Percentiles rank a stretch among this genome's conserved stretches.
Conservation (phyloP, 1,140 invertebrate genomes). For the Tachypleus tridentatus region DNA sequence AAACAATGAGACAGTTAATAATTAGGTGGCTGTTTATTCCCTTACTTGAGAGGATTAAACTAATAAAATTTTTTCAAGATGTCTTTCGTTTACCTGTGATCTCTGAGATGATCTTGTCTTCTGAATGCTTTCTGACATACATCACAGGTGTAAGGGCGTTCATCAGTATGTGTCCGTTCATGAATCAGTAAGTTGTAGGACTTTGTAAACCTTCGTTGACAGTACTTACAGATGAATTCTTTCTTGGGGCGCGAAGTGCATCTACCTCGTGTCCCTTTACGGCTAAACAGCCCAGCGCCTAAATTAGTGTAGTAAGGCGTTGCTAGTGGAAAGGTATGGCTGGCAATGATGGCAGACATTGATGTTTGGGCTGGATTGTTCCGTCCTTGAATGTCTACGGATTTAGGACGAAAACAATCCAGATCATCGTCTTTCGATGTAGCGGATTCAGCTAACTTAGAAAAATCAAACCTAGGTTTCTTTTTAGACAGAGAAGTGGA, state of each 20-base stretch:
- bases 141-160: conserved; percentile 94
- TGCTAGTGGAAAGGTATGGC: conserved; percentile 32
- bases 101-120: conserved; percentile 87
- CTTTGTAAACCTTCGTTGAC: conserved; percentile 93
- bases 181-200: conserved; percentile 96
- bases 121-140: conserved; percentile 98
- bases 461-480: conserved; percentile 30
- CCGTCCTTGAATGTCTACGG: no score
- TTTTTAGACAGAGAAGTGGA: no score
- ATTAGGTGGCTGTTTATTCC: no score
- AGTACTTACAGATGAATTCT: conserved; percentile 97
- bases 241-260: conserved; percentile 98
- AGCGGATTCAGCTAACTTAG: conserved; percentile 32
- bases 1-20: no score
- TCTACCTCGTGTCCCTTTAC: conserved; percentile 82
- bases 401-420: conserved; percentile 1
- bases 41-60: no score
- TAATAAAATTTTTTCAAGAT: no score
- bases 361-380: no score
- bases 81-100: conserved; percentile 62
- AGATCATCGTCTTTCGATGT: conserved; percentile 23
- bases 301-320: conserved; percentile 90
- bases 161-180: conserved; percentile 95
- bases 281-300: conserved; percentile 97
- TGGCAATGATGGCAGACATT: no score